Evolutionary conservation across 30 jellyfish, hydroid and myxozoan species (phyloP).

Genomic region (Calvadosia cruxmelitensis): DNA sequence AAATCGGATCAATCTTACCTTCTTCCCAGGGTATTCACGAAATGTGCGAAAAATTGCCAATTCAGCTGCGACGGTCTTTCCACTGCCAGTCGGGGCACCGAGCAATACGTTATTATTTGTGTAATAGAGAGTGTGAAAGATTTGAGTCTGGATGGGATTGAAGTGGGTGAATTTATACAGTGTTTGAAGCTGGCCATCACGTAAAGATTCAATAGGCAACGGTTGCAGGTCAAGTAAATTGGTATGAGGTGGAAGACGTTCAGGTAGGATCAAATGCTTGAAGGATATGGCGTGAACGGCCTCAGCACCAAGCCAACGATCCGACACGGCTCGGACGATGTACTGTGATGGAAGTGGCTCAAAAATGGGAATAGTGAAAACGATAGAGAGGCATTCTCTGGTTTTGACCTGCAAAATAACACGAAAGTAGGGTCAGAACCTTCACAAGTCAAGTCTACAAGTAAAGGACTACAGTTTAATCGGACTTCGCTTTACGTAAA

Average conservation of each 20-base stretch:
- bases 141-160: slow-evolving; percentile 98
- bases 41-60: slow-evolving; percentile 81
- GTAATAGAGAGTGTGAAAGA: slow-evolving; percentile 87
- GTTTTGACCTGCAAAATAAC: slow-evolving; percentile 55
- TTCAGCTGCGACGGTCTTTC: slow-evolving; percentile 99
- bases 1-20: slow-evolving; percentile 30
- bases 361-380: slow-evolving; percentile 87
- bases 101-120: slow-evolving; percentile 87
- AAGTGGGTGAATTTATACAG: slow-evolving; percentile 70
- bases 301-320: slow-evolving; percentile 96
- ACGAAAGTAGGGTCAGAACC: background rate
- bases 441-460: no score
- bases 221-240: slow-evolving; percentile 91
- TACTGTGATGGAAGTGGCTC: slow-evolving; percentile 98
- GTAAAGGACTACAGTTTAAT: no score
- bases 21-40: slow-evolving; percentile 76
- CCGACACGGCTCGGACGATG: slow-evolving; percentile 86
- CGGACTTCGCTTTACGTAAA: no score
- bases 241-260: slow-evolving; percentile 92
- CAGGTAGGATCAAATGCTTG: slow-evolving; percentile 91
- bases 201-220: slow-evolving; percentile 68
- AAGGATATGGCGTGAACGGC: slow-evolving; percentile 86
- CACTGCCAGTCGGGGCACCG: slow-evolving; percentile 99
- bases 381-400: slow-evolving; percentile 71
- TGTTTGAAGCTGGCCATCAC: slow-evolving; percentile 54